phyloP scores from a whole-genome alignment of 2,888 invertebrate species.

The Aricia artaxerxes region DNA sequence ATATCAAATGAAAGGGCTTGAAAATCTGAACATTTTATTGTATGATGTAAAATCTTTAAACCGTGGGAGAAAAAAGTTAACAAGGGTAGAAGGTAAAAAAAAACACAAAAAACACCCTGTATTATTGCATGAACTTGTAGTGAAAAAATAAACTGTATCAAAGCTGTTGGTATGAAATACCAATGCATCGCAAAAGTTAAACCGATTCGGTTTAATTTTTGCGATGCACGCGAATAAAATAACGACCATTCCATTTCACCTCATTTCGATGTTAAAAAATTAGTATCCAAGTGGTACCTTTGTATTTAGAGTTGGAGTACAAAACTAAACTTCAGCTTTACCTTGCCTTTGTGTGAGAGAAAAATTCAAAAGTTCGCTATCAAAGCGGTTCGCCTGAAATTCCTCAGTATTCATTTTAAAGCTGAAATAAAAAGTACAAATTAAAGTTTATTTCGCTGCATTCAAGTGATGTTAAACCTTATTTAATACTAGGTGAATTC shows the following conservation, averaged over 20 bases:
- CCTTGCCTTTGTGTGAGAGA: conserved; percentile 28
- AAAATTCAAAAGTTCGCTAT: conserved; percentile 25
- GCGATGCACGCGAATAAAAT: neutral
- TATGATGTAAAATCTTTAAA: no score
- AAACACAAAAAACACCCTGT: no score
- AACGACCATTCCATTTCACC: neutral
- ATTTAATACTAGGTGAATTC: neutral
- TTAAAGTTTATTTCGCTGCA: neutral
- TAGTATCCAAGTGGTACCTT: conserved; percentile 17
- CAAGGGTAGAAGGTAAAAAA: no score
- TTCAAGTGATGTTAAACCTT: neutral
- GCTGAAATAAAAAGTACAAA: conserved; percentile 21
- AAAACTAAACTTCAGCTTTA: conserved; percentile 22
- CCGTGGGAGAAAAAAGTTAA: no score
- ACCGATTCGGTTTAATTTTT: neutral
- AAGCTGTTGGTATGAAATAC: neutral
- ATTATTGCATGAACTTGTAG: no score
- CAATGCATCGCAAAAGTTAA: no score
- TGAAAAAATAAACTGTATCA: no score
- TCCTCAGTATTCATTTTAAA: conserved; percentile 19
- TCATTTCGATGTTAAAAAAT: conserved; percentile 1
- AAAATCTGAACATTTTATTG: no score
- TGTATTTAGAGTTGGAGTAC: conserved; percentile 12
- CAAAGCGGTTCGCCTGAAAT: conserved; percentile 28
- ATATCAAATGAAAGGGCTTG: no score